phyloP scores from a whole-genome alignment of 2,113 vertebrate genomes.

The Pollachius pollachius region DNA sequence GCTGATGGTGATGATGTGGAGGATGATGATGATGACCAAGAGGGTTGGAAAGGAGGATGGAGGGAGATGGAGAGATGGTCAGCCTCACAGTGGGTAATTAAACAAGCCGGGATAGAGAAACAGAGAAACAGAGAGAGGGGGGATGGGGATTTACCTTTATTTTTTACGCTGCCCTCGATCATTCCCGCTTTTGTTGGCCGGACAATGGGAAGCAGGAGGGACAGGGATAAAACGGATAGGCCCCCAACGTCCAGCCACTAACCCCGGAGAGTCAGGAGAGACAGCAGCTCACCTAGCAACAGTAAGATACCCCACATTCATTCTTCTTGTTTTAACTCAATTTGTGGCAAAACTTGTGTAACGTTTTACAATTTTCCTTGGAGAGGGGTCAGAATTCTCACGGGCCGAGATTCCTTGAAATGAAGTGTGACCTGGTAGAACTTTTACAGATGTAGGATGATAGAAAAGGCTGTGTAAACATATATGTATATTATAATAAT shows the following conservation, averaged over 20 bases:
- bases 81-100: conserved; percentile 1
- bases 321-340: not conserved
- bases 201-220: conserved; percentile 61
- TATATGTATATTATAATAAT: no score
- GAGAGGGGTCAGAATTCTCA: no score
- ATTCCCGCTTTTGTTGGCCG: conserved; percentile 65
- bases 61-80: not conserved
- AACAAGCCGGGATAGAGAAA: conserved; percentile 12
- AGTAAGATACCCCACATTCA: conserved; percentile 48
- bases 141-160: conserved; percentile 49
- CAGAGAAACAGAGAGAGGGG: conserved; percentile 21
- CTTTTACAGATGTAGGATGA: no score
- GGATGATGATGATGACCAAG: no score
- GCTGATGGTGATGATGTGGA: no score
- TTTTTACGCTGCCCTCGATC: conserved; percentile 65
- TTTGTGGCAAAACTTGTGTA: conserved; percentile 1
- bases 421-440: no score
- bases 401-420: no score
- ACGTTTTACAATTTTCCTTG: not conserved
- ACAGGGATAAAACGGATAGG: conserved; percentile 65
- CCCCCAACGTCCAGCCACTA: conserved; percentile 28
- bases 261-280: conserved; percentile 42
- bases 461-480: no score
- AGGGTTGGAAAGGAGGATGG: not conserved
- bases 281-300: conserved; percentile 18